A percentile compares a stretch with the other conserved stretches of the same genome.
These are phyloP conservation scores for Coronaproctus castanopsis DNA, from an alignment of 2,888 invertebrate genomes.

Conservation along the genomic window DNA sequence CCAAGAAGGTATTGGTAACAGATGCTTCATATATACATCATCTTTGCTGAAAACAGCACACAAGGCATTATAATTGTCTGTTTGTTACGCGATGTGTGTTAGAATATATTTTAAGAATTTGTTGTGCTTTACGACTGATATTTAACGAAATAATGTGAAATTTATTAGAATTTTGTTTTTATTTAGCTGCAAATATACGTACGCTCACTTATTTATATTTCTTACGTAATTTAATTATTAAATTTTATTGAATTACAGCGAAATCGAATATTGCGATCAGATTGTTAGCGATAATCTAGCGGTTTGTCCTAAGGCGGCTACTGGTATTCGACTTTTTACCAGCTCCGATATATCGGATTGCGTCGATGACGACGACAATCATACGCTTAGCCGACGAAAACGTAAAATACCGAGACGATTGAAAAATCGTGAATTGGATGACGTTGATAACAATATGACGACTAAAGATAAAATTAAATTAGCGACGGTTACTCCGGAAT, in stretches of 20 bases:
- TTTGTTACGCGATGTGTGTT: too few species aligned
- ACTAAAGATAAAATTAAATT: neutral
- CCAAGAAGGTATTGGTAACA: too few species aligned
- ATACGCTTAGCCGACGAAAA: neutral
- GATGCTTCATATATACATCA: too few species aligned
- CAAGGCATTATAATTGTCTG: too few species aligned
- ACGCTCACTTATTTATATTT: too few species aligned
- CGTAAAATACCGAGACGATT: neutral
- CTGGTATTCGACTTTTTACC: neutral
- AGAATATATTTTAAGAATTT: neutral
- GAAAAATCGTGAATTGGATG: neutral
- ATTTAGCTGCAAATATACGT: too few species aligned
- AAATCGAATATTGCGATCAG: neutral
- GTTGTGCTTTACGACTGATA: neutral
- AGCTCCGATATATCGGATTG: neutral
- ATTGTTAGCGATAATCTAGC: too few species aligned
- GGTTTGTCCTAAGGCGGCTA: too few species aligned
- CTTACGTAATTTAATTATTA: neutral
- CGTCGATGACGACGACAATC: neutral
- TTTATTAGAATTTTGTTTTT: neutral
- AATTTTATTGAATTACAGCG: neutral
- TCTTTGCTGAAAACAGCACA: too few species aligned
- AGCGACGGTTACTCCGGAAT: conserved; percentile 7
- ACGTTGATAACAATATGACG: neutral
- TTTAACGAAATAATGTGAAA: neutral